A percentile compares a stretch with the other conserved stretches of the same genome.
These are phyloP conservation scores for Odontocerum albicorne DNA, from an alignment of 2,888 invertebrate genomes.

Conservation along the genomic window DNA sequence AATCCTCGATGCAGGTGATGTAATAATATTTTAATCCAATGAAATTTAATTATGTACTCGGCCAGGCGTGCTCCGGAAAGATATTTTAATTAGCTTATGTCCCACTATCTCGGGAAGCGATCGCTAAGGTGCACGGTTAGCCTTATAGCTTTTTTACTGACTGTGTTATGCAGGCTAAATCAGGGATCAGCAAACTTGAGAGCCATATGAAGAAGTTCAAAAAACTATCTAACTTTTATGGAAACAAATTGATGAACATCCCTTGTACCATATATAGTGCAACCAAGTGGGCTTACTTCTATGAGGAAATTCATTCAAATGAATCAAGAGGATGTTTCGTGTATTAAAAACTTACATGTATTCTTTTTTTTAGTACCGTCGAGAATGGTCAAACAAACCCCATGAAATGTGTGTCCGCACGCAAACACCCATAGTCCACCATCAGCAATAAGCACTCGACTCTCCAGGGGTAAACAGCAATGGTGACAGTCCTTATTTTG, in stretches of 20 bases:
- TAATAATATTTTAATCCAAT: slow-evolving; percentile 33
- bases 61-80: slow-evolving; percentile 18
- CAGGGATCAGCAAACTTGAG: too few species aligned
- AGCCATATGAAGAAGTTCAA: too few species aligned
- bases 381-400: slow-evolving; percentile 61
- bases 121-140: slow-evolving; percentile 20
- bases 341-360: too few species aligned
- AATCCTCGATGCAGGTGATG: slow-evolving; percentile 23
- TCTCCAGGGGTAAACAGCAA: slow-evolving; percentile 62
- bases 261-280: too few species aligned
- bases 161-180: too few species aligned
- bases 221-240: too few species aligned
- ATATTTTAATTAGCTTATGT: slow-evolving; percentile 29
- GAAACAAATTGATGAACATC: too few species aligned
- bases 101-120: slow-evolving; percentile 18
- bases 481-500: slow-evolving; percentile 50
- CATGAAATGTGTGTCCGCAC: slow-evolving; percentile 65
- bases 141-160: too few species aligned
- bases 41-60: slow-evolving; percentile 29
- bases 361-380: too few species aligned
- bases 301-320: too few species aligned
- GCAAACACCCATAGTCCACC: slow-evolving; percentile 64
- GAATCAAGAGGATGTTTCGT: too few species aligned
- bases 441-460: slow-evolving; percentile 60
- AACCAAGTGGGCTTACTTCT: too few species aligned